phyloP scores from a whole-genome alignment of 2,797 vertebrate genomes.

The Rallus crepitans region DNA sequence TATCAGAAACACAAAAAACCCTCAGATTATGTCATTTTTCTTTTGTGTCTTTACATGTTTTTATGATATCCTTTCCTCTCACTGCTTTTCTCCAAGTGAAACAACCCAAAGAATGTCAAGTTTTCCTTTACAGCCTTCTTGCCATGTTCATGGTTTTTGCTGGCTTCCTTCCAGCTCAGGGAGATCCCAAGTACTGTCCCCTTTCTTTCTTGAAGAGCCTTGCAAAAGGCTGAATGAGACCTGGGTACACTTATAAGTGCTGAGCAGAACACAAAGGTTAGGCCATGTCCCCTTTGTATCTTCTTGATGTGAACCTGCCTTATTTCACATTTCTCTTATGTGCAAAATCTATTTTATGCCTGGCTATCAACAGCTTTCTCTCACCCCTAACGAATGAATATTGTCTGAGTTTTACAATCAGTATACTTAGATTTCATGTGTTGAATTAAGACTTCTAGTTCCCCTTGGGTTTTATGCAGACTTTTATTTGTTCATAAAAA shows the following conservation, averaged over 20 bases:
- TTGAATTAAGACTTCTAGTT: background rate
- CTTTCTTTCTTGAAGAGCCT: background rate
- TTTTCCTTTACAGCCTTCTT: background rate
- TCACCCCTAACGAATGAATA: background rate
- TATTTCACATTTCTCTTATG: background rate
- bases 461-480: background rate
- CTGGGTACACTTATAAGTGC: background rate
- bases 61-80: background rate
- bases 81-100: background rate
- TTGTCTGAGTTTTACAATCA: background rate
- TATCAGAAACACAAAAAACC: background rate
- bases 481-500: background rate
- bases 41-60: background rate
- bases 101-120: background rate
- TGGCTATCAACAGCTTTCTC: background rate
- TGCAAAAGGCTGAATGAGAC: background rate
- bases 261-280: background rate
- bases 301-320: background rate
- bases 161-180: background rate
- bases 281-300: background rate
- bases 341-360: background rate
- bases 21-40: background rate
- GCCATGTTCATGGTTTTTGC: too few species aligned
- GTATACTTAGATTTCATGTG: background rate
- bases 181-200: background rate